Evolutionary conservation across 2,113 vertebrate genomes (phyloP).

Genomic region (Lamprotornis superbus): DNA sequence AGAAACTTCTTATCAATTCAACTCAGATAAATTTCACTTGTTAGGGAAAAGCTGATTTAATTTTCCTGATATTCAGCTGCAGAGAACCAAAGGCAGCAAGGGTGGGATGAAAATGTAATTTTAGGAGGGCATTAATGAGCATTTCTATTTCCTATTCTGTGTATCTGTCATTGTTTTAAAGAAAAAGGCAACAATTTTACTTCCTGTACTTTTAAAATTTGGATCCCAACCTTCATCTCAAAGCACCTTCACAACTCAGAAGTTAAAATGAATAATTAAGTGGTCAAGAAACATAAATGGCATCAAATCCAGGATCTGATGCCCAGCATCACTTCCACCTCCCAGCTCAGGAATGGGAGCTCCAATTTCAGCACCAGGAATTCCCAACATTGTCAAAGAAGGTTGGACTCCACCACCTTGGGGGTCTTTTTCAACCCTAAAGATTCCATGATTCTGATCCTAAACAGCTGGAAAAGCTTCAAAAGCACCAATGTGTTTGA

Average conservation of each 20-base stretch:
- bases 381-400: rapidly evolving
- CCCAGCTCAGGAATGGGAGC: neutral
- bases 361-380: neutral
- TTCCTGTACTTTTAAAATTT: neutral
- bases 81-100: neutral
- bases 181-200: neutral
- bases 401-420: neutral
- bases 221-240: neutral
- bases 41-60: neutral
- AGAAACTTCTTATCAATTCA: neutral
- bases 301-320: neutral
- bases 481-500: too few species aligned
- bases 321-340: neutral
- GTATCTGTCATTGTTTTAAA: neutral
- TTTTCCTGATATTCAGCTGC: neutral
- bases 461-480: neutral
- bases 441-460: neutral
- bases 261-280: neutral
- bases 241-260: neutral
- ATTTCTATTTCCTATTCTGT: neutral
- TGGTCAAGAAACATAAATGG: neutral
- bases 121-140: neutral
- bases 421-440: neutral
- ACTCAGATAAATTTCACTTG: neutral
- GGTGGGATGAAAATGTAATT: neutral